phyloP scores from a whole-genome alignment of 2,888 invertebrate genomes.

The Neria commutata region DNA sequence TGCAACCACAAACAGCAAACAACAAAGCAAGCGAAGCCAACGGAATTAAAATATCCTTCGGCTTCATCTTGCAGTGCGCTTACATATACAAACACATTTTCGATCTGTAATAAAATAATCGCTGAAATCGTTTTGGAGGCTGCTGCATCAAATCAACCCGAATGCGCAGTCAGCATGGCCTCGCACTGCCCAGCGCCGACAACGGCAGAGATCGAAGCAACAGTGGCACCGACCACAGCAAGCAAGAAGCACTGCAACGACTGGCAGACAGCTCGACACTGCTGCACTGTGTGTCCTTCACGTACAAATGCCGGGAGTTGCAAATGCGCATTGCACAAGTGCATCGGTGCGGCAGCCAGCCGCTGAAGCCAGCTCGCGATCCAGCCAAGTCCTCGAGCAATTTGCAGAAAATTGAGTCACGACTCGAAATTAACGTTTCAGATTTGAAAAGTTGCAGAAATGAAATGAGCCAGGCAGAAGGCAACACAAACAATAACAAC shows the following conservation, averaged over 20 bases:
- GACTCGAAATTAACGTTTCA: conserved; percentile 28
- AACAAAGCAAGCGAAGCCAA: neutral
- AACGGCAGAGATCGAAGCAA: conserved; percentile 1
- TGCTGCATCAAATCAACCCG: neutral
- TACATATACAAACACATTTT: too few species aligned
- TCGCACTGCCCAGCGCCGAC: neutral
- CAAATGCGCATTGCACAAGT: conserved; percentile 10
- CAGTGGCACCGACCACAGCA: neutral
- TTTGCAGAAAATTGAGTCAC: conserved; percentile 31
- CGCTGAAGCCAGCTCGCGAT: too few species aligned
- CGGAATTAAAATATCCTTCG: conserved; percentile 40
- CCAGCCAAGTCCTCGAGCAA: conserved; percentile 25
- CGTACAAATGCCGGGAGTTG: neutral
- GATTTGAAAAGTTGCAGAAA: conserved; percentile 17
- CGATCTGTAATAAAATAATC: conserved; percentile 45
- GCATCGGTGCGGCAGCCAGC: neutral
- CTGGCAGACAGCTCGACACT: too few species aligned
- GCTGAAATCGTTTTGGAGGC: conserved; percentile 25
- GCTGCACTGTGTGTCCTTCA: conserved; percentile 10
- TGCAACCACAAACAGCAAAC: neutral
- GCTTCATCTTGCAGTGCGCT: conserved; percentile 34
- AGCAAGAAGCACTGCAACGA: neutral
- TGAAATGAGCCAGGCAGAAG: neutral
- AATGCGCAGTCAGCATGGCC: too few species aligned
- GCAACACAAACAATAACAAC: neutral